Evolutionary conservation across 2,113 vertebrate genomes (phyloP), one percentile per base, ranked within the genome.

Genomic region (Emydura subglobosa): DNA sequence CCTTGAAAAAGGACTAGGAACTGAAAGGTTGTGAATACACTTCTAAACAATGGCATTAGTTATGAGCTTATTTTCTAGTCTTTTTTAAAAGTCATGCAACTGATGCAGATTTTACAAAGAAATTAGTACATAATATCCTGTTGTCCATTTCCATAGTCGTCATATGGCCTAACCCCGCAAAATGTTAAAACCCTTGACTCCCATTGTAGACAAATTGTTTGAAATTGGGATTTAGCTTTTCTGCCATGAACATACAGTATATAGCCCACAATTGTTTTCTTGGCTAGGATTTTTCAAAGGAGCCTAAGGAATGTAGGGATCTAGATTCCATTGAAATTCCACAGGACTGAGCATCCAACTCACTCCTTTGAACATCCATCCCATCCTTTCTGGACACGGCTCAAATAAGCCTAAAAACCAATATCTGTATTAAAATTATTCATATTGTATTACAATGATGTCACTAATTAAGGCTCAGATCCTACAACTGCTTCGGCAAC

Each of bases 381-480:
- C 47, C 1, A 55, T 74, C 76, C 88, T 82, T 55, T 51, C 53
- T 1, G 0, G 88, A 49, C 10, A 9, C 51, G 39, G 24, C 76
- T 65, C 49, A 61, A 49, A 19, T 59, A 44, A 85, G 65, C 61
- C 78, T 84, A 17, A 57, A 61, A 51, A 83, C n/a, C 1, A 83
- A 42, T 4, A 1, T 29, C 51, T 82, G 42, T 19, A 53, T 3
- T 4, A 78, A 86, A 82, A 0, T 82, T 55, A 95, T 51, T 89
- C 47, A 92, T 93, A 72, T 78, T 86, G 51, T 86, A 76, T 82
- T 78, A 55, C 85, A 80, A 82, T 0, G 14, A 7, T 78, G 65
- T 25, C 31, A 25, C 90, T 89, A 95, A 96, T 95, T 96, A 82
- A 92, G 78, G 5, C 7, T 92, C 72, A 84, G 93, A 87, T 72